Percentiles rank a stretch among this genome's conserved stretches.
Conservation (phyloP, 2,888 invertebrate species). For the Tanaodytes sp. region DNA sequence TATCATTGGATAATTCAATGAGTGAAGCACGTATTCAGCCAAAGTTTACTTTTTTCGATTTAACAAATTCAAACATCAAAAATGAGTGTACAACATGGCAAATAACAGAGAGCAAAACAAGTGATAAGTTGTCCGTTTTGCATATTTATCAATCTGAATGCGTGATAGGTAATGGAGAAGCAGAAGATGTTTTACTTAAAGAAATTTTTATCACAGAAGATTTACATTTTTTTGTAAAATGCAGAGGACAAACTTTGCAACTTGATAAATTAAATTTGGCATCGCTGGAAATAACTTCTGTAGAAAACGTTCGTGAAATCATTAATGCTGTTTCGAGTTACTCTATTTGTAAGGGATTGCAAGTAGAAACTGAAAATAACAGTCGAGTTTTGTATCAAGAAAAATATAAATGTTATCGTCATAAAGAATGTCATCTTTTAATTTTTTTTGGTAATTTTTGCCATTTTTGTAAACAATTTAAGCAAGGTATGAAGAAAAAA, state of each 20-base stretch:
- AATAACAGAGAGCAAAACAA: background rate
- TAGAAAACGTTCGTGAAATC: background rate
- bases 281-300: background rate
- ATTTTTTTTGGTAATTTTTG: background rate
- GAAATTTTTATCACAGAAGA: constrained; percentile 14
- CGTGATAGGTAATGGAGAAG: background rate
- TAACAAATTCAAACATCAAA: too few relatives aligned
- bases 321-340: background rate
- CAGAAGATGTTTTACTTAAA: constrained; percentile 8
- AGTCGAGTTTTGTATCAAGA: background rate
- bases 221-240: constrained; percentile 1
- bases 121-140: background rate
- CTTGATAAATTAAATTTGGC: background rate
- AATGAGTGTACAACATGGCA: too few relatives aligned
- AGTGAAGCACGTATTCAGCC: too few relatives aligned
- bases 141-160: constrained; percentile 7
- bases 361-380: background rate
- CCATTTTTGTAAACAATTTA: constrained; percentile 13
- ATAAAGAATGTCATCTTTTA: constrained; percentile 6
- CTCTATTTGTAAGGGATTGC: constrained; percentile 4
- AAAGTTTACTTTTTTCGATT: too few relatives aligned
- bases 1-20: too few relatives aligned
- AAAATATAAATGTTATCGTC: constrained; percentile 2
- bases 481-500: too few relatives aligned
- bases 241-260: constrained; percentile 5